Evolutionary conservation across 2,888 invertebrate genomes (phyloP), one percentile per base, ranked within the genome.

Genomic region (Zele albiditarsus): DNA sequence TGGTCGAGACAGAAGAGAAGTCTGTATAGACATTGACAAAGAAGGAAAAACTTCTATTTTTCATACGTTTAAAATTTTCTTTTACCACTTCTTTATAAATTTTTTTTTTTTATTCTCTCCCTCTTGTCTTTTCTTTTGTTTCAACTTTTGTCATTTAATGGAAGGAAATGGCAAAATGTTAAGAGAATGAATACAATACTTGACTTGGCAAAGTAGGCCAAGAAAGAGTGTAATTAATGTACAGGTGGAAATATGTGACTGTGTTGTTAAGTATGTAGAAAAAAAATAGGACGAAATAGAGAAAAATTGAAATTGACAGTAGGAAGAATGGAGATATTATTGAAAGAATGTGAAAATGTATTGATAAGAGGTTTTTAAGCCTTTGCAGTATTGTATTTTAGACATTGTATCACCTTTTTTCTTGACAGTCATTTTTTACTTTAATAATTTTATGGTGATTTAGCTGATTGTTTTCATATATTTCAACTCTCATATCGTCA

Each of bases 61-160:
- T 66, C 27, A 60, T 73, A 53, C 73, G 69, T 60, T 38, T 33
- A 65, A 42, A 65, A 66, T 74, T 77, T 77, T 73, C 28, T 28
- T 62, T 63, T 49, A 42, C 65, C 72, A 46, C 67, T 38, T 62
- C n/a, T 46, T 46, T 6, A 46, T 14, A n/a, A 5, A 14, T 70
- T 65, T 60, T 68, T 68, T 62, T 28, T 31, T 16, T 62, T 25
- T 68, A 10, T 28, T 28, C 58, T 6, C 2, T 12, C 71, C 75
- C 74, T 70, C 25, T 33, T 67, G 33, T 58, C 46, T 65, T 71
- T 74, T 28, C 60, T 60, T 62, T 6, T 20, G 53, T 53, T 53
- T 53, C 23, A 53, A 53, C 62, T 63, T 62, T 69, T 62, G 57
- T 31, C n/a, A 10, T 63, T 31, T 69, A 58, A 27, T 25, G 46